Evolutionary conservation across 2,888 invertebrate species (phyloP).

Genomic region (Lithosia quadra): DNA sequence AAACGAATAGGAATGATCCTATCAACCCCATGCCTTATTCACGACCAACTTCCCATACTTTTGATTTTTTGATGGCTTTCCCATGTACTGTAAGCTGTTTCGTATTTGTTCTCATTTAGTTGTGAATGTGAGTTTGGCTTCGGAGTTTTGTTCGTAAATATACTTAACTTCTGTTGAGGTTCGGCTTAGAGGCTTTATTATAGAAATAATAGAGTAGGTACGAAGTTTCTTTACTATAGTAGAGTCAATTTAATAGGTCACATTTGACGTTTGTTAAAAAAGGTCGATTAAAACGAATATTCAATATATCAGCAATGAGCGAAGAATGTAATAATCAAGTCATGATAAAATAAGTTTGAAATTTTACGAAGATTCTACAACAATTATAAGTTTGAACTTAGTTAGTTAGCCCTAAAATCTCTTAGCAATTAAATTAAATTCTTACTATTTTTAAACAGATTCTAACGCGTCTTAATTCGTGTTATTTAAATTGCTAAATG

Average conservation of each 20-base stretch:
- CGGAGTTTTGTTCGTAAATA: conserved; percentile 17
- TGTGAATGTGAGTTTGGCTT: conserved; percentile 31
- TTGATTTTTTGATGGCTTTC: conserved; percentile 64
- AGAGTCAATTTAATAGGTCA: too few relatives aligned
- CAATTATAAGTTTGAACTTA: not conserved
- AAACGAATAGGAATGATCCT: conserved; percentile 36
- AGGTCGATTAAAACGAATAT: too few relatives aligned
- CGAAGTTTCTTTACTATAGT: conserved; percentile 5
- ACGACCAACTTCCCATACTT: conserved; percentile 49
- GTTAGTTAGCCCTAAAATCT: not conserved
- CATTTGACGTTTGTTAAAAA: too few relatives aligned
- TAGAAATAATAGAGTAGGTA: conserved; percentile 11
- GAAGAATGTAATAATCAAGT: too few relatives aligned
- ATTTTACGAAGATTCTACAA: not conserved
- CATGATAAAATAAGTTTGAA: not conserved
- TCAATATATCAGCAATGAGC: too few relatives aligned
- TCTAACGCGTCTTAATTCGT: too few relatives aligned
- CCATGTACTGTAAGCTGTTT: conserved; percentile 53
- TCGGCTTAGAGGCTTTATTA: conserved; percentile 3
- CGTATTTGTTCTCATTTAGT: conserved; percentile 43
- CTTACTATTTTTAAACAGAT: too few relatives aligned
- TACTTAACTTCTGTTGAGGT: conserved; percentile 24
- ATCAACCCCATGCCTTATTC: conserved; percentile 57
- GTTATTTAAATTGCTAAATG: too few relatives aligned
- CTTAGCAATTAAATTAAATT: too few relatives aligned